Evolutionary conservation across 2,797 vertebrate genomes (phyloP).

Genomic region (Sebastes kiyomatsui): DNA sequence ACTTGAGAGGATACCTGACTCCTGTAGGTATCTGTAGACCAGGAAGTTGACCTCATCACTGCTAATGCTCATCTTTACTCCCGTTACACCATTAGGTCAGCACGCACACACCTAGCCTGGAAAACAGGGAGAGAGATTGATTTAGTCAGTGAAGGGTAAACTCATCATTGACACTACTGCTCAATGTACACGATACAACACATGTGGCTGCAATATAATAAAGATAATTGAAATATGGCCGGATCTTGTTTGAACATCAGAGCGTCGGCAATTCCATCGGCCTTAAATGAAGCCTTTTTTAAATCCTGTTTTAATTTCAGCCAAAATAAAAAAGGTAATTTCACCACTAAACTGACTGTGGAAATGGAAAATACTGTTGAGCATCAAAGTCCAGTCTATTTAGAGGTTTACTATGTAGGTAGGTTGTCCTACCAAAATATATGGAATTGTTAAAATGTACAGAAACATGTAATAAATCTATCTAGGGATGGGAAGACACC

Average conservation of each 20-base stretch:
- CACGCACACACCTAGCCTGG: constrained; percentile 92
- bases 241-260: not conserved
- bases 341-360: not conserved
- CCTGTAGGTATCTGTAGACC: constrained; percentile 99
- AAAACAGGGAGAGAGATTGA: constrained; percentile 52
- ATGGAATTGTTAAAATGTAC: not conserved
- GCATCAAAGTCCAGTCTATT: not conserved
- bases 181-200: not conserved
- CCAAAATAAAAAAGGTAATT: not conserved
- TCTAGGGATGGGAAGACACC: not conserved
- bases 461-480: not conserved
- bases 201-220: not conserved
- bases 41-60: constrained; percentile 99
- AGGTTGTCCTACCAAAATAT: not conserved
- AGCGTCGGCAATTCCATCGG: not conserved
- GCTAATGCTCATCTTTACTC: constrained; percentile 99
- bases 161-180: not conserved
- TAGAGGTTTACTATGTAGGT: not conserved
- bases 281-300: not conserved
- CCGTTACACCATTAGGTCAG: constrained; percentile 99
- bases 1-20: constrained; percentile 88
- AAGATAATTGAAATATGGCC: not conserved
- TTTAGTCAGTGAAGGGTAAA: not conserved
- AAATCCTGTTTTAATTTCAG: not conserved
- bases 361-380: not conserved